Conservation (phyloP, 1,140 invertebrate genomes). For the Bombus pascuorum region DNA sequence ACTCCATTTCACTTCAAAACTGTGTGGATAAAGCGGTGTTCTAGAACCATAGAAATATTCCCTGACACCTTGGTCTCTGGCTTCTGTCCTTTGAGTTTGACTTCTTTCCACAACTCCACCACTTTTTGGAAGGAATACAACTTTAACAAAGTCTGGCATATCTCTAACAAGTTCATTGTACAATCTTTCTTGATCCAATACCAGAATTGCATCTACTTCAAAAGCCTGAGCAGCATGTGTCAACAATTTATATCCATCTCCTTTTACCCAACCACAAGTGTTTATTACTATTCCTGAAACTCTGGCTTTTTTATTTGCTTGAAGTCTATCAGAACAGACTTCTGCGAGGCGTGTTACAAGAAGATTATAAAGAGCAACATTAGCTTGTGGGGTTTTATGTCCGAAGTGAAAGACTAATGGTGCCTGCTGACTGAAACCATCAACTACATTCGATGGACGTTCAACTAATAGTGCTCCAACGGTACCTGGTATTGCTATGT, state of each 20-base stretch:
- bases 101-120: slow-evolving; percentile 96
- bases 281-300: slow-evolving; percentile 98
- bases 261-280: slow-evolving; percentile 98
- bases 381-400: slow-evolving; percentile 90
- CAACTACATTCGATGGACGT: slow-evolving; percentile 94
- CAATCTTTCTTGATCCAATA: slow-evolving; percentile 97
- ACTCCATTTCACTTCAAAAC: slow-evolving; percentile 93
- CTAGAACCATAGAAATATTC: slow-evolving; percentile 98
- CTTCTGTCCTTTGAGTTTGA: slow-evolving; percentile 87
- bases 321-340: slow-evolving; percentile 92
- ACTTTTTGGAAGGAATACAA: slow-evolving; percentile 97
- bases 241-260: slow-evolving; percentile 91
- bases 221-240: slow-evolving; percentile 95
- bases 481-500: slow-evolving; percentile 95
- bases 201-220: slow-evolving; percentile 97
- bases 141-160: slow-evolving; percentile 96
- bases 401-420: slow-evolving; percentile 98
- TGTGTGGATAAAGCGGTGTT: slow-evolving; percentile 94
- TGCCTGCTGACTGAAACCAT: slow-evolving; percentile 95
- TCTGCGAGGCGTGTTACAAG: slow-evolving; percentile 93
- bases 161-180: slow-evolving; percentile 97
- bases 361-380: slow-evolving; percentile 93
- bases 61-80: slow-evolving; percentile 90
- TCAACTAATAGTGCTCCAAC: slow-evolving; percentile 95
- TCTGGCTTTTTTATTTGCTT: slow-evolving; percentile 93